phyloP scores from a whole-genome alignment of 2,113 vertebrate species.

The Brachionichthys hirsutus region DNA sequence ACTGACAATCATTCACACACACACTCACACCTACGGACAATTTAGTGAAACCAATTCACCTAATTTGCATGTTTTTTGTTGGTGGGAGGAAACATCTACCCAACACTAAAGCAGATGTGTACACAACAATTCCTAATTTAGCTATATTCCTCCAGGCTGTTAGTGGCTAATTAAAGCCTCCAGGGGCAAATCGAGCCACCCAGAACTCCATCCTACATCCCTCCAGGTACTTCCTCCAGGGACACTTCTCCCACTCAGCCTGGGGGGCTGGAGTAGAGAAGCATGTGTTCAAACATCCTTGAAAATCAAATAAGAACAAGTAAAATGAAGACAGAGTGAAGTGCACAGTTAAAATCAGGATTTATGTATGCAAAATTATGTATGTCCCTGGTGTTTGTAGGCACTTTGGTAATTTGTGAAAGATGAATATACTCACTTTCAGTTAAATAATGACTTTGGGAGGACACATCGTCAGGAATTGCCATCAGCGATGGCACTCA shows the following conservation, averaged over 20 bases:
- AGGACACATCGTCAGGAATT: slow-evolving; percentile 47
- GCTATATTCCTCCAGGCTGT: slow-evolving; percentile 34
- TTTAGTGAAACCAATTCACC: no score
- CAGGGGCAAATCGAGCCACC: slow-evolving; percentile 37
- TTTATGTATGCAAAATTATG: not conserved
- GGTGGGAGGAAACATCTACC: not conserved
- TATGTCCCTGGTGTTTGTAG: not conserved
- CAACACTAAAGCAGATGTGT: slow-evolving; percentile 8
- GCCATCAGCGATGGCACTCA: slow-evolving; percentile 57
- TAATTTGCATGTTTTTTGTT: no score
- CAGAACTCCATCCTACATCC: slow-evolving; percentile 23
- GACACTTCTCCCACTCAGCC: slow-evolving; percentile 50
- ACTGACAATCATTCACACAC: no score
- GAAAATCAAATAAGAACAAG: slow-evolving; percentile 8
- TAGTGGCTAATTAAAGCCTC: slow-evolving; percentile 41
- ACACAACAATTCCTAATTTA: slow-evolving; percentile 37
- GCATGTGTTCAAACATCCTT: slow-evolving; percentile 17
- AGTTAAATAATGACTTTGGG: slow-evolving; percentile 55
- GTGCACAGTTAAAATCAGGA: not conserved
- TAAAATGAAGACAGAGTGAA: slow-evolving; percentile 10
- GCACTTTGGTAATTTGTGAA: slow-evolving; percentile 17
- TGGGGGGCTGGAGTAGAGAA: slow-evolving; percentile 31
- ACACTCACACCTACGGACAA: no score
- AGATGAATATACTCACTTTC: slow-evolving; percentile 29
- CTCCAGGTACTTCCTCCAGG: slow-evolving; percentile 33